Conservation (phyloP, 2,888 invertebrate genomes). For the Lepidochrysops patricia region DNA sequence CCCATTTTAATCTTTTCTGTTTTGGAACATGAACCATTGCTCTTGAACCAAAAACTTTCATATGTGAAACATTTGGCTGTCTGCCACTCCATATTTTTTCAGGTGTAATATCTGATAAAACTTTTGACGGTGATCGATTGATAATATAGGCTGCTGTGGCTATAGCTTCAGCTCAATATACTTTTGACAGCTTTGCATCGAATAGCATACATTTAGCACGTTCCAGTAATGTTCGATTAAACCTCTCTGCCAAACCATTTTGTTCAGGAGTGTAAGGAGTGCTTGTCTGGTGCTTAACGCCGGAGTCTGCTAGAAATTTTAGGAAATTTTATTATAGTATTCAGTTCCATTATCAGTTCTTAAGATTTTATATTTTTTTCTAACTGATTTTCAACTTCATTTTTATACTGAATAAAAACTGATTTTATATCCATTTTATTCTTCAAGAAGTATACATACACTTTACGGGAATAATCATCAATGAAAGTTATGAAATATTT, state of each 20-base stretch:
- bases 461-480: conserved; percentile 32
- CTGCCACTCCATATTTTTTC: conserved; percentile 31
- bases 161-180: conserved; percentile 34
- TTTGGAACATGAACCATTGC: conserved; percentile 38
- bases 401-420: conserved; percentile 24
- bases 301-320: not conserved
- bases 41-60: conserved; percentile 38
- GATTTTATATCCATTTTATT: conserved; percentile 33
- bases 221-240: not conserved
- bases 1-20: conserved; percentile 36
- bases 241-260: not conserved
- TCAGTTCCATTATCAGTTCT: not conserved
- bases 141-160: conserved; percentile 22
- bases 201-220: conserved; percentile 19
- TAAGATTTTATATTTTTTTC: conserved; percentile 16
- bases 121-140: conserved; percentile 19
- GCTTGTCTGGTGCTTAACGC: not conserved
- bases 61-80: conserved; percentile 30
- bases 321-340: not conserved
- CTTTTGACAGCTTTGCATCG: conserved; percentile 18
- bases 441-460: conserved; percentile 35
- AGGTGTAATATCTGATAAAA: conserved; percentile 28
- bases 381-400: conserved; percentile 19
- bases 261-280: not conserved
- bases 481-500: conserved; percentile 40